Base-by-base conservation (phyloP, 2,113 vertebrate genomes). In the Cricetomys ansorgei region DNA sequence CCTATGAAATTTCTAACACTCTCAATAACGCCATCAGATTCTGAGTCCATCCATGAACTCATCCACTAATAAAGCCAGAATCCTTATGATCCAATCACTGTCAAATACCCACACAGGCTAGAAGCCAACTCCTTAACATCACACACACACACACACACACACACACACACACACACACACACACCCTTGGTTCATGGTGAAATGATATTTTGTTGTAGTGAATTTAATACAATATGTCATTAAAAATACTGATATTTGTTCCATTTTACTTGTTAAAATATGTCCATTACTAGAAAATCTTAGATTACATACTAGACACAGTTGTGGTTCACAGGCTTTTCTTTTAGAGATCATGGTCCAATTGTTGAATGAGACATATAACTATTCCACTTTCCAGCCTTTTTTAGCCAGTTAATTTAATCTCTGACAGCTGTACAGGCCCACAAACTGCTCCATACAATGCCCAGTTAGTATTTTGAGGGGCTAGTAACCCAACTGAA, bases 241-340 rank as follows among this genome's bases (percentile, higher is more conserved):
- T 92, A 80, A 93, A 83, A 84, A 89, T 79, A 69, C 72, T 89
- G 67, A 79, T 3, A 79, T 34, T 10, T 77, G 3, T 87, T 93
- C 77, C 15, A 16, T 55, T 96, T 89, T 62, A 40, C 50, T 69
- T 95, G 92, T 86, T 69, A 45, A 91, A 75, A 53, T 70, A 80
- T 65, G 43, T 80, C 65, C 5, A 69, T 34, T 48, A 65, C 12
- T 80, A 34, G 53, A 91, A 80, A 88, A 55, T 48, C 69, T 95
- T 96, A 57, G 81, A 62, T 93, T 55, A 48, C 13, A 55, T 29
- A 62, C 34, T 50, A 25, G 10, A 73, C 16, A 11, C 19, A 31
- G 59, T 84, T 72, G 50, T 53, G 64, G 29, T 57, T 91, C 65
- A 62, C 50, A 17, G 43, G 1, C n/a, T 88, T 92, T 94, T 90